Percentiles rank a stretch among this genome's conserved stretches.
These are phyloP conservation scores for Riparia riparia DNA, from an alignment of 2,113 vertebrate genomes.

Conservation along the genomic window DNA sequence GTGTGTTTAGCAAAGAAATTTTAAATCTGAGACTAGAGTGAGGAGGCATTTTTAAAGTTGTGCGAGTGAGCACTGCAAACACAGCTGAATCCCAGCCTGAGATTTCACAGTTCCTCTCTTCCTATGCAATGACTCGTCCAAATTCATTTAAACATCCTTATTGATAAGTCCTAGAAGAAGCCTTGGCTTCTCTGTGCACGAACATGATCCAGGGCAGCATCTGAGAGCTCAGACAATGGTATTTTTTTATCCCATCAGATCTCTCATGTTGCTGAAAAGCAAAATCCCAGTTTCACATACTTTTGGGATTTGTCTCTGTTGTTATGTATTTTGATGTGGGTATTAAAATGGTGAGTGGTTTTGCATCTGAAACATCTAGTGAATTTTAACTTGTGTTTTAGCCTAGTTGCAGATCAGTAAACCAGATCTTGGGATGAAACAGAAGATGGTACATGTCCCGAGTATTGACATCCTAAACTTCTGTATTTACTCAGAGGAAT, in stretches of 20 bases:
- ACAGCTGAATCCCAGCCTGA: not conserved
- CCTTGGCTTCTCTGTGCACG: not conserved
- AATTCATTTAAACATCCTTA: not conserved
- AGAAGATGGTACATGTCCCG: not conserved
- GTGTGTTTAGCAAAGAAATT: not conserved
- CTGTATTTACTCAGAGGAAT: not conserved
- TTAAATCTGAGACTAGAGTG: not conserved
- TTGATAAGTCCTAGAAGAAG: not conserved
- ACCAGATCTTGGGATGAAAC: not conserved
- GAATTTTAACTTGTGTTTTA: not conserved
- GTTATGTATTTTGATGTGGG: not conserved
- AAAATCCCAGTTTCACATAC: not conserved
- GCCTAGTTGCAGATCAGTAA: not conserved
- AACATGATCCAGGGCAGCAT: not conserved
- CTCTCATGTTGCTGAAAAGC: not conserved
- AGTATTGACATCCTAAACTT: not conserved
- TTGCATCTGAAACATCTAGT: not conserved
- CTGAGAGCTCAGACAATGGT: not conserved
- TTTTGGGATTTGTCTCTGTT: not conserved
- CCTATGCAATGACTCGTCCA: not conserved
- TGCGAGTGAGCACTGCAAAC: not conserved
- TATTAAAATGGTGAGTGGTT: not conserved
- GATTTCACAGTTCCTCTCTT: not conserved
- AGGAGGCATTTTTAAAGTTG: not conserved
- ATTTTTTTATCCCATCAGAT: not conserved